Evolutionary conservation across 2,888 invertebrate species (phyloP), one percentile per base, ranked within the genome.

Genomic region (Drosophila limbata): DNA sequence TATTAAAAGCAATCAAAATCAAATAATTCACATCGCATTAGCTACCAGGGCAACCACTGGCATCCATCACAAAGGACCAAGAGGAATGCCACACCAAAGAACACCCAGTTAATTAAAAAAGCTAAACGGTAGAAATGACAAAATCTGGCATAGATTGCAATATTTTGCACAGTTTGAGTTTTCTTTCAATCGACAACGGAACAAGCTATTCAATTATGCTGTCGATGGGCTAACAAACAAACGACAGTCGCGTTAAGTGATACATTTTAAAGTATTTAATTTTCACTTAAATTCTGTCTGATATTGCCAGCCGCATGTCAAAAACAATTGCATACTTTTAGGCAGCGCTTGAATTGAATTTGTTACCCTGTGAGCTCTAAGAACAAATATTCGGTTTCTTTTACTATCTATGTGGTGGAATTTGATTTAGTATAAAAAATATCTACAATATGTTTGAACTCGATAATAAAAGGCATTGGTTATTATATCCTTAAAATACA

Each of bases 181-280:
- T 40, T 33, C 55, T 13, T 40, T 33, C 55, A 25, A 28, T 44
- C 13, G 40, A 8, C 64, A 75, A 53, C 57, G 47, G 50, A 44
- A 53, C 67, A 61, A 74, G 66, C 70, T 71, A 77, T 88, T 84
- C 82, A 82, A 86, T 88, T 77, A 78, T 73, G 56, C 56, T 53
- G 31, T 62, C 55, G 51, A 50, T 40, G 17, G 68, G 72, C 68
- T 72, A 84, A 86, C 79, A 66, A 75, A 77, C 44, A 40, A 69
- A 33, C 35, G 47, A 39, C 61, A 67, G 47, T 39, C 37, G 69
- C 53, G 60, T 35, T 60, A 64, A 64, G 57, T 62, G 62, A 76
- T 75, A 61, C 61, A 79, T 77, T 73, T 73, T 80, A 60, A 84
- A 86, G 84, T 82, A 82, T 87, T 84, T 69, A 87, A 73, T 69